phyloP scores from a whole-genome alignment of 2,113 vertebrate species.

The Nothobranchius furzeri region DNA sequence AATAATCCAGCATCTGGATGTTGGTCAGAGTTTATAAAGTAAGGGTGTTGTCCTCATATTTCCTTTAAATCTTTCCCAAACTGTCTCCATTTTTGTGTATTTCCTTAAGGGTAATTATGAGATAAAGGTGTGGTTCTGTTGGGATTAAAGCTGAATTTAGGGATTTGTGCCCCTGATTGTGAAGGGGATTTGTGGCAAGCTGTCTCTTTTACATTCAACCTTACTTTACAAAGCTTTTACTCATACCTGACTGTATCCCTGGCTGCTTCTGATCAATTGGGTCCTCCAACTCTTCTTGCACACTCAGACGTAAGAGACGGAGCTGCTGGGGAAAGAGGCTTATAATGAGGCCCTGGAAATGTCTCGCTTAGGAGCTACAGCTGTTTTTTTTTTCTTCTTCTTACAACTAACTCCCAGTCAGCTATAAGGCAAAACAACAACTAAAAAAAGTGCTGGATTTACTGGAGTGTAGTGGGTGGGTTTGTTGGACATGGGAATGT shows the following conservation, averaged over 20 bases:
- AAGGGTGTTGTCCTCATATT: slow-evolving; percentile 33
- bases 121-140: slow-evolving; percentile 61
- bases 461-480: slow-evolving; percentile 8
- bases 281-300: slow-evolving; percentile 50
- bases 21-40: slow-evolving; percentile 29
- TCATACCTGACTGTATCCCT: slow-evolving; percentile 43
- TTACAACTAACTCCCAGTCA: slow-evolving; percentile 40
- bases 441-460: slow-evolving; percentile 7
- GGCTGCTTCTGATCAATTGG: slow-evolving; percentile 49
- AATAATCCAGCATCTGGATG: slow-evolving; percentile 49
- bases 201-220: slow-evolving; percentile 42
- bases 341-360: slow-evolving; percentile 60
- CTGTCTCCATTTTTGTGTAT: slow-evolving; percentile 22
- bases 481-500: slow-evolving; percentile 3
- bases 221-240: slow-evolving; percentile 40
- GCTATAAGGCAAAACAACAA: slow-evolving; percentile 17
- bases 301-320: slow-evolving; percentile 52
- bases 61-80: slow-evolving; percentile 46
- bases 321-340: slow-evolving; percentile 49
- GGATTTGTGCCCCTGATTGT: slow-evolving; percentile 58
- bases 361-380: slow-evolving; percentile 18
- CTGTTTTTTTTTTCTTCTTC: neutral
- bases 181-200: slow-evolving; percentile 49
- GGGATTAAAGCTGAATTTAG: slow-evolving; percentile 49
- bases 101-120: slow-evolving; percentile 64